Percentiles rank a stretch among this genome's conserved stretches.
phyloP scores from a whole-genome alignment of 2,888 invertebrate genomes.

The Cryptocephalus moraei region DNA sequence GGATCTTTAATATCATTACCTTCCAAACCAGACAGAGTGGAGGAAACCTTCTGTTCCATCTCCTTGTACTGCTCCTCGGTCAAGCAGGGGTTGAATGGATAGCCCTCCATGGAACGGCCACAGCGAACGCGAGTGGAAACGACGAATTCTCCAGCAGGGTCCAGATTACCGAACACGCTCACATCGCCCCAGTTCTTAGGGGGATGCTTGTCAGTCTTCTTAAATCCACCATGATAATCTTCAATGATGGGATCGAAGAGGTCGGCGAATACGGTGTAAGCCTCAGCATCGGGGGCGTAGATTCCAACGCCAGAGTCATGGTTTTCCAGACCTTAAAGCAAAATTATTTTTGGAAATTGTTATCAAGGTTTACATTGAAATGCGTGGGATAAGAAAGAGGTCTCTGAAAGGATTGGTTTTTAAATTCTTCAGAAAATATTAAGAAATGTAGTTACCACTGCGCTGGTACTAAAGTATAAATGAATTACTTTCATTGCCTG shows the following conservation, averaged over 20 bases:
- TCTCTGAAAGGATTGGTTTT: too few species aligned
- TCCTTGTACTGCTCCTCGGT: slow-evolving; percentile 96
- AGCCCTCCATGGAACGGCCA: slow-evolving; percentile 89
- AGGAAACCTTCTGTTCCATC: slow-evolving; percentile 85
- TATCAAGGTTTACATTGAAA: too few species aligned
- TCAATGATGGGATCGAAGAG: slow-evolving; percentile 97
- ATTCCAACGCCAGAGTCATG: slow-evolving; percentile 94
- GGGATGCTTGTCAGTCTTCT: slow-evolving; percentile 90
- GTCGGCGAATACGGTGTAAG: slow-evolving; percentile 84
- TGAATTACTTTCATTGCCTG: too few species aligned
- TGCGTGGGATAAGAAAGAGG: too few species aligned
- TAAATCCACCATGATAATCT: slow-evolving; percentile 94
- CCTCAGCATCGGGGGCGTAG: slow-evolving; percentile 94
- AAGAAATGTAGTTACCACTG: too few species aligned
- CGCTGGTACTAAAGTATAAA: too few species aligned
- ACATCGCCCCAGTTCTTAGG: slow-evolving; percentile 91
- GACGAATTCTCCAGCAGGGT: slow-evolving; percentile 83
- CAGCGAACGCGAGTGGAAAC: slow-evolving; percentile 95
- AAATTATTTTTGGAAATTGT: background rate
- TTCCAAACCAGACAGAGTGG: slow-evolving; percentile 70
- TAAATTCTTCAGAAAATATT: too few species aligned
- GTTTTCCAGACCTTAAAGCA: slow-evolving; percentile 73
- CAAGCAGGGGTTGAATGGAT: slow-evolving; percentile 96
- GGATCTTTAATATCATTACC: slow-evolving; percentile 3
- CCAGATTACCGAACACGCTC: slow-evolving; percentile 79